Evolutionary conservation across 92 coral and sea anemone genomes (phyloP).

Genomic region (Siderastrea radians): DNA sequence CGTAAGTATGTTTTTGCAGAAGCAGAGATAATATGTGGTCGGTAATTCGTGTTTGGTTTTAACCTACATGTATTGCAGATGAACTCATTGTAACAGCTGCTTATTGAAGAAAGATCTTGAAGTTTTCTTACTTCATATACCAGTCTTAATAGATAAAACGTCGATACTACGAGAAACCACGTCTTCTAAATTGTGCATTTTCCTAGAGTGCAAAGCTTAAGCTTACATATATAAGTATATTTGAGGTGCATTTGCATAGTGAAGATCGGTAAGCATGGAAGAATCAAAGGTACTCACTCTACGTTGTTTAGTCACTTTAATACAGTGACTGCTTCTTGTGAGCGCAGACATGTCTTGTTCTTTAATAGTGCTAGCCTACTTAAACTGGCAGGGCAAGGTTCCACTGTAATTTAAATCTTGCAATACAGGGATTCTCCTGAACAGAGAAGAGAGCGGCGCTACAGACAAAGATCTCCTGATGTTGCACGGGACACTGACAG

Average conservation of each 20-base stretch:
- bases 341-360: no score
- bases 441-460: constrained; percentile 38
- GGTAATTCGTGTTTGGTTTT: not conserved
- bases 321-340: no score
- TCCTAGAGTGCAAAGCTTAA: no score
- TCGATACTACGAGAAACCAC: no score
- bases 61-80: not conserved
- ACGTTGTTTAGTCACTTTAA: no score
- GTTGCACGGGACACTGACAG: constrained; percentile 23
- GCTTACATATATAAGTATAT: no score
- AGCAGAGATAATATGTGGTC: not conserved
- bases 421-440: constrained; percentile 5
- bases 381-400: not conserved
- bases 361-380: no score
- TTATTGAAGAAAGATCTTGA: not conserved
- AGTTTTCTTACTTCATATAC: not conserved
- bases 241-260: not conserved
- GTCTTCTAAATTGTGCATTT: no score
- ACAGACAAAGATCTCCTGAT: constrained; percentile 42
- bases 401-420: not conserved
- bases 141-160: not conserved
- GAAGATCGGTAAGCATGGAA: not conserved
- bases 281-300: no score
- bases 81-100: not conserved
- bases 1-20: not conserved